These are phyloP conservation scores for Sander vitreus DNA, from an alignment of 2,113 vertebrate genomes.

Conservation along the genomic window DNA sequence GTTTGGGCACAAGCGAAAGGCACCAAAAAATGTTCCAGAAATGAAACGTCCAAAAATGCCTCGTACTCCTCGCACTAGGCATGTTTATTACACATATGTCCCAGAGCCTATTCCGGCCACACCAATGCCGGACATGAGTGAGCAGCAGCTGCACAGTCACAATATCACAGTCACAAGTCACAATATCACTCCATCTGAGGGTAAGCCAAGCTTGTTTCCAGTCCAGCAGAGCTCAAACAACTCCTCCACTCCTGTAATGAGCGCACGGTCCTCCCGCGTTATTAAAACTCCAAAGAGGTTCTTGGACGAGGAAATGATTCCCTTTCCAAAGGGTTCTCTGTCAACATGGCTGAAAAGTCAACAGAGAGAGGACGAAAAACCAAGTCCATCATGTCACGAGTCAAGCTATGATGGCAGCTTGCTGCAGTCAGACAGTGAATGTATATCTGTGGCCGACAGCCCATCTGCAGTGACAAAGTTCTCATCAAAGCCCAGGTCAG, in stretches of 20 bases:
- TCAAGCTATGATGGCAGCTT: constrained; percentile 30
- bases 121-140: not conserved
- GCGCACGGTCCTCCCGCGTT: constrained; percentile 88
- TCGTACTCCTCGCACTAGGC: constrained; percentile 32
- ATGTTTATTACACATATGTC: constrained; percentile 68
- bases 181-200: constrained; percentile 4
- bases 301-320: constrained; percentile 86
- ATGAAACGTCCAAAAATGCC: not conserved
- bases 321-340: constrained; percentile 68
- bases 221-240: constrained; percentile 57
- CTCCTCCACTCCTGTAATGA: constrained; percentile 81
- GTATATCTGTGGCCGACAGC: constrained; percentile 21
- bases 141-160: constrained; percentile 22
- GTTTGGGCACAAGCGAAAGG: constrained; percentile 64
- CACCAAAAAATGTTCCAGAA: not conserved
- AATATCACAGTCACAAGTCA: constrained; percentile 8
- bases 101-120: constrained; percentile 31
- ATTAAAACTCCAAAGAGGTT: constrained; percentile 92
- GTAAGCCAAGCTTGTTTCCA: constrained; percentile 15
- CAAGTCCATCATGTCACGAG: constrained; percentile 32
- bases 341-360: constrained; percentile 72
- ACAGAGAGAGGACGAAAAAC: constrained; percentile 54
- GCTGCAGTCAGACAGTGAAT: constrained; percentile 10
- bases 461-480: constrained; percentile 17
- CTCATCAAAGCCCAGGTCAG: constrained; percentile 77